Evolutionary conservation across 2,797 vertebrate genomes (phyloP).

Genomic region (Spatula clypeata): DNA sequence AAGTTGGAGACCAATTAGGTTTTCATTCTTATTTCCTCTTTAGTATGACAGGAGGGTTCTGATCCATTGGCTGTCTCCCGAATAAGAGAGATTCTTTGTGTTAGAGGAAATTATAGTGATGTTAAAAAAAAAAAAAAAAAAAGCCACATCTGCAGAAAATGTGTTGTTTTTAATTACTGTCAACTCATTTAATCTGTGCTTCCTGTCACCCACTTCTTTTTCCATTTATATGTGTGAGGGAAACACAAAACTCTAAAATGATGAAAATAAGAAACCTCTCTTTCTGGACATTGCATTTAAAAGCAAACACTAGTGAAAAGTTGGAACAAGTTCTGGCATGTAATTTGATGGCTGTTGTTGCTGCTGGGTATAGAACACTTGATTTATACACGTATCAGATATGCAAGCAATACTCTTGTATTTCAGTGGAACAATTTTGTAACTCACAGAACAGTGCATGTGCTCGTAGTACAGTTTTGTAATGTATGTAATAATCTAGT

Average conservation of each 20-base stretch:
- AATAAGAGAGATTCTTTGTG: not conserved
- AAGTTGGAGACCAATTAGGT: not conserved
- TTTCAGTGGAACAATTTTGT: not conserved
- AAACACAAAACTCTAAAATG: not conserved
- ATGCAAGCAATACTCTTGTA: not conserved
- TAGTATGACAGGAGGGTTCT: not conserved
- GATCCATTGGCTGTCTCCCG: not conserved
- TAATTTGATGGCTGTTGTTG: not conserved
- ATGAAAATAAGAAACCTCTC: not conserved
- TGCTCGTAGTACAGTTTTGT: not conserved
- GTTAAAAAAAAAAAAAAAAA: not conserved
- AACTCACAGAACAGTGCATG: not conserved
- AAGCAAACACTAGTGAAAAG: not conserved
- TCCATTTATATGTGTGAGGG: not conserved
- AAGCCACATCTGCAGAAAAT: not conserved
- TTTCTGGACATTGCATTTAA: not conserved
- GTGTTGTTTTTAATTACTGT: constrained; percentile 7
- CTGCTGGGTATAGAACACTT: not conserved
- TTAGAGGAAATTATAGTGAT: constrained; percentile 2
- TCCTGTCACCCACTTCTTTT: constrained; percentile 1
- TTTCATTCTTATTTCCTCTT: constrained; percentile 10
- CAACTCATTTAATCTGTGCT: constrained; percentile 5
- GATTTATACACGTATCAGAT: not conserved
- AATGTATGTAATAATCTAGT: not conserved
- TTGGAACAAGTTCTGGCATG: fast-evolving